Evolutionary conservation across 1,140 invertebrate genomes (phyloP).

Genomic region (Spodoptera litura): DNA sequence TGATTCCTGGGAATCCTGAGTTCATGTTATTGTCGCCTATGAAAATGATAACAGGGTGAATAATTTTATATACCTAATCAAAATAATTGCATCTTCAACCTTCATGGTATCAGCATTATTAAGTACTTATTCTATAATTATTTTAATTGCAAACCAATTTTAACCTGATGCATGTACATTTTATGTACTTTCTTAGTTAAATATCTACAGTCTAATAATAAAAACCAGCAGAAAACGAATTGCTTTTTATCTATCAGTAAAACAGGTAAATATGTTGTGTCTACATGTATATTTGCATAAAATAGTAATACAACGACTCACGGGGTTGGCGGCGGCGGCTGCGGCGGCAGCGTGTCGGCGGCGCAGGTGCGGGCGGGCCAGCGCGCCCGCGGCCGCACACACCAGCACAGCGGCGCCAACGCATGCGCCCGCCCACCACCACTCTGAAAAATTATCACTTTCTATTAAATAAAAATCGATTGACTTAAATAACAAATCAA

Average conservation of each 20-base stretch:
- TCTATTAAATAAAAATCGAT: background rate
- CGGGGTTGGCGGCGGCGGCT: constrained; percentile 74
- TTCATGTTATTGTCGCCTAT: no score
- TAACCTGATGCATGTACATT: background rate
- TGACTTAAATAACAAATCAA: background rate
- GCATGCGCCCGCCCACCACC: constrained; percentile 84
- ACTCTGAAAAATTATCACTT: constrained; percentile 65
- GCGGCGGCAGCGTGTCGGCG: constrained; percentile 72
- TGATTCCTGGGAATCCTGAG: no score
- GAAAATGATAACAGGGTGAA: no score
- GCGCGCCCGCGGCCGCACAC: constrained; percentile 78
- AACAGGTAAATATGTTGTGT: no score
- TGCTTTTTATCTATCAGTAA: no score
- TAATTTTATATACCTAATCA: background rate
- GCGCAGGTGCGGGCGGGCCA: constrained; percentile 77
- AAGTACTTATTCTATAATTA: no score
- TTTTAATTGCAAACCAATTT: background rate
- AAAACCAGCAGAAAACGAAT: background rate
- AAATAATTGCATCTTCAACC: no score
- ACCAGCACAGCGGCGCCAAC: constrained; percentile 77
- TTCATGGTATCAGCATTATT: no score
- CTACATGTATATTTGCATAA: background rate
- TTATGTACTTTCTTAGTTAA: background rate
- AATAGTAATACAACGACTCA: constrained; percentile 63
- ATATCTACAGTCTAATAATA: background rate